A percentile compares a stretch with the other conserved stretches of the same genome.
phyloP scores from a whole-genome alignment of 37 sponge, comb jelly and placozoan species.

The Bolinopsis microptera region DNA sequence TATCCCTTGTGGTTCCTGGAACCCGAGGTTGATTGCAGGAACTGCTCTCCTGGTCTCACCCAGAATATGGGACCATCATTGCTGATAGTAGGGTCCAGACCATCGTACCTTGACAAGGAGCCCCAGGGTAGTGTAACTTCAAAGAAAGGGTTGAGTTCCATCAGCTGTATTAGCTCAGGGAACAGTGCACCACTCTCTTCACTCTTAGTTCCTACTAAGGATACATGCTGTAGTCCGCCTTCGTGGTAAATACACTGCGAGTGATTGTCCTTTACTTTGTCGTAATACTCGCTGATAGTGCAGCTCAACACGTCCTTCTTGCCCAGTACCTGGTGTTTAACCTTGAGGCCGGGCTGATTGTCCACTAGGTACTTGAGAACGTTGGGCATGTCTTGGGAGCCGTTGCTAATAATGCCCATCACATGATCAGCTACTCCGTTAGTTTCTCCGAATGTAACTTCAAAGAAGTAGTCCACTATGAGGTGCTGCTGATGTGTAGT shows the following conservation, averaged over 20 bases:
- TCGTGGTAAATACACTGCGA: constrained; percentile 73
- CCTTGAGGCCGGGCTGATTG: constrained; percentile 21
- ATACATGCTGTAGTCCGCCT: constrained; percentile 84
- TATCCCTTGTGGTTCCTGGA: constrained; percentile 52
- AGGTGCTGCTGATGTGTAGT: not conserved
- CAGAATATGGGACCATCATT: constrained; percentile 98
- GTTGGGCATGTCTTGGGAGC: constrained; percentile 75
- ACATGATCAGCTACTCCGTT: constrained; percentile 76
- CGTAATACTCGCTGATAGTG: constrained; percentile 73
- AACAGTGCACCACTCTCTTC: constrained; percentile 82
- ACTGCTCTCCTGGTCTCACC: constrained; percentile 94
- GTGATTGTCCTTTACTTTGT: constrained; percentile 69
- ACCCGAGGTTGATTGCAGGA: constrained; percentile 69
- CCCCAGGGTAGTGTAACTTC: constrained; percentile 86
- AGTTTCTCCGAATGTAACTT: constrained; percentile 43
- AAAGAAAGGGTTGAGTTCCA: constrained; percentile 82
- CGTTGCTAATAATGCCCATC: constrained; percentile 79
- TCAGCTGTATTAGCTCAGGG: constrained; percentile 68
- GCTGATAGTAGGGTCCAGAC: constrained; percentile 70
- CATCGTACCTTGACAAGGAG: constrained; percentile 71
- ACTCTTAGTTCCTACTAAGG: constrained; percentile 81
- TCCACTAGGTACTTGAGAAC: constrained; percentile 72
- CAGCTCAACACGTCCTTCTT: constrained; percentile 73
- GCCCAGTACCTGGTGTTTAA: constrained; percentile 68
- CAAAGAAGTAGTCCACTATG: constrained; percentile 58